A percentile compares a stretch with the other conserved stretches of the same genome.
Conservation (phyloP, 1,140 invertebrate species). For the Paraescarpia echinospica region DNA sequence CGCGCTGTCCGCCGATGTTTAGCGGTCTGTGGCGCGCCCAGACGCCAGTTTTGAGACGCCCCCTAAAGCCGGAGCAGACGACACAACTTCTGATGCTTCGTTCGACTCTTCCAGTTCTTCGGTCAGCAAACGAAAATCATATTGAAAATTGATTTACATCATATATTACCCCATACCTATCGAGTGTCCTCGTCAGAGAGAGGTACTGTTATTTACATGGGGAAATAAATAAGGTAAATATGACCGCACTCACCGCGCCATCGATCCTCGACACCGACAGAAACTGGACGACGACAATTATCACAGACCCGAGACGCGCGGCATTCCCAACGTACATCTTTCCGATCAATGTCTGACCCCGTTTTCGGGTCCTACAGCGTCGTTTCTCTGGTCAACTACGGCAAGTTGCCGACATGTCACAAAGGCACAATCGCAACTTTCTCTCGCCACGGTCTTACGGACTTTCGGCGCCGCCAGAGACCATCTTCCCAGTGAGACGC, state of each 20-base stretch:
- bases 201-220: background rate
- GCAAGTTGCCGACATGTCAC: background rate
- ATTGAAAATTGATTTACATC: background rate
- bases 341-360: background rate
- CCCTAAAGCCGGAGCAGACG: background rate
- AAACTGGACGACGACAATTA: background rate
- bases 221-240: background rate
- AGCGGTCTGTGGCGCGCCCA: background rate
- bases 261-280: background rate
- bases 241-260: background rate
- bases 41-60: background rate
- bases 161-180: background rate
- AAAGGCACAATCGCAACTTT: background rate
- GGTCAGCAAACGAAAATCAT: background rate
- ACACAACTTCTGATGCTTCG: background rate
- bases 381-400: background rate
- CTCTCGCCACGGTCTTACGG: background rate
- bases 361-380: background rate
- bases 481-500: constrained; percentile 1
- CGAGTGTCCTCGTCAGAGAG: background rate
- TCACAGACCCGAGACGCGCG: background rate
- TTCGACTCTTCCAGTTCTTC: background rate
- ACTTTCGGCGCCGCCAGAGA: background rate
- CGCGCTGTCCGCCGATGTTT: background rate
- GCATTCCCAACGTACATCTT: background rate